Evolutionary conservation across 2,113 vertebrate species (phyloP).

Genomic region (Vidua chalybeata): DNA sequence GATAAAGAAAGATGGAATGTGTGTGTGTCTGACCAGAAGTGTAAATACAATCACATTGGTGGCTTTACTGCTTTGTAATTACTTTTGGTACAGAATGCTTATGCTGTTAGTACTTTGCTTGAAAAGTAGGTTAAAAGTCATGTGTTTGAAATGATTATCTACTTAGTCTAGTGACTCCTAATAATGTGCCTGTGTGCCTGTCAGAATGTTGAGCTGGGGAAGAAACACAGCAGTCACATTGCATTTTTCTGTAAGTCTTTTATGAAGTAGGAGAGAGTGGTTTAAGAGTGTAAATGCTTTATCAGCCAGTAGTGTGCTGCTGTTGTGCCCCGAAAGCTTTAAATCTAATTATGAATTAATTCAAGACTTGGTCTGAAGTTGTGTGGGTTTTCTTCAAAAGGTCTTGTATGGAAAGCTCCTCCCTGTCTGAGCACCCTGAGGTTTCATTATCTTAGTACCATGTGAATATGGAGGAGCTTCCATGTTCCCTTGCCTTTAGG

Average conservation of each 20-base stretch:
- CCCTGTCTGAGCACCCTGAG: not conserved
- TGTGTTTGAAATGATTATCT: constrained; percentile 66
- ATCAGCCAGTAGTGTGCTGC: constrained; percentile 21
- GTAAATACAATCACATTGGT: not conserved
- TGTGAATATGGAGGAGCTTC: not conserved
- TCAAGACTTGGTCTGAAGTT: not conserved
- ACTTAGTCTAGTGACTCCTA: constrained; percentile 55
- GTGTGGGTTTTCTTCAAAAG: not conserved
- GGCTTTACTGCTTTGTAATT: not conserved
- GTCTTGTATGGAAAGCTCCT: not conserved
- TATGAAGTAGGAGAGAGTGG: not conserved
- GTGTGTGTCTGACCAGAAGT: not conserved
- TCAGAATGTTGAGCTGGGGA: constrained; percentile 9
- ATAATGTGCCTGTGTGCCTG: constrained; percentile 53
- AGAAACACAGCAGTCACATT: constrained; percentile 39
- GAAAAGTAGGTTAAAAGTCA: constrained; percentile 63
- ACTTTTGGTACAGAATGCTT: constrained; percentile 31
- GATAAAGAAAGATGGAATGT: not conserved
- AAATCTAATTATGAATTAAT: not conserved
- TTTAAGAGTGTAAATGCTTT: constrained; percentile 20
- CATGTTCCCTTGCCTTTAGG: not conserved
- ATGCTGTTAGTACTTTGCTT: constrained; percentile 18
- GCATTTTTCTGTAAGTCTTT: constrained; percentile 44
- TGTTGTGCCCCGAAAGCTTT: not conserved
- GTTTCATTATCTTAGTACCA: not conserved